Evolutionary conservation across 2,888 invertebrate genomes (phyloP), one percentile per base, ranked within the genome.

Genomic region (Eugnorisma glareosa): DNA sequence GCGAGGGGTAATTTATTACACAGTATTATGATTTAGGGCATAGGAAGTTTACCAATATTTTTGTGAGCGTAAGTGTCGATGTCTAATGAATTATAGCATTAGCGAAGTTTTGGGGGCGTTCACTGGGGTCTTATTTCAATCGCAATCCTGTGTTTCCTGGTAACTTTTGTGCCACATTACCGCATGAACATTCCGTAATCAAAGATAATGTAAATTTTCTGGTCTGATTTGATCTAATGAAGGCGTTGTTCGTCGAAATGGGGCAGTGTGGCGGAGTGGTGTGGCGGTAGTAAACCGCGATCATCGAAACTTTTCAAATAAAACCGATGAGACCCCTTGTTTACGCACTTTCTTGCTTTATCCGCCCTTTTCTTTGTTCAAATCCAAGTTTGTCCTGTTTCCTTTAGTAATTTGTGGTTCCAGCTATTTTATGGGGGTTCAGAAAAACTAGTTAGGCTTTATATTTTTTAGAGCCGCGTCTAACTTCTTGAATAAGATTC

Each of bases 251-350:
- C 83, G 87, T 88, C 84, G 86, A 89, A 91, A 89, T 89, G 91
- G 86, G 82, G 70, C 84, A 28, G 67, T 28, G 35, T n/a, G 48
- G 72, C 68, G 51, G 48, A 45, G 48, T 35, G 79, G 71, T 10
- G 61, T 37, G 78, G 70, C 61, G 86, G 90, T 89, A 93, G 91
- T 93, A 92, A 93, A 93, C 93, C 92, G 90, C 90, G 90, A 91
- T 92, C 91, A 91, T 93, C 89, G 89, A 91, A 95, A 95, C 93
- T 95, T 95, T 95, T 92, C 94, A 93, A 95, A 95, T 95, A 95
- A 95, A 95, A 93, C 92, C 93, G 92, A 94, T 93, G 93, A 92
- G 92, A 88, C 91, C 90, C 90, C 92, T 93, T 94, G 94, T 95
- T 95, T 94, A 93, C 93, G 93, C 90, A 92, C 92, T 94, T 93